Conservation (phyloP, 2,888 invertebrate genomes). For the Melanostoma mellinum region DNA sequence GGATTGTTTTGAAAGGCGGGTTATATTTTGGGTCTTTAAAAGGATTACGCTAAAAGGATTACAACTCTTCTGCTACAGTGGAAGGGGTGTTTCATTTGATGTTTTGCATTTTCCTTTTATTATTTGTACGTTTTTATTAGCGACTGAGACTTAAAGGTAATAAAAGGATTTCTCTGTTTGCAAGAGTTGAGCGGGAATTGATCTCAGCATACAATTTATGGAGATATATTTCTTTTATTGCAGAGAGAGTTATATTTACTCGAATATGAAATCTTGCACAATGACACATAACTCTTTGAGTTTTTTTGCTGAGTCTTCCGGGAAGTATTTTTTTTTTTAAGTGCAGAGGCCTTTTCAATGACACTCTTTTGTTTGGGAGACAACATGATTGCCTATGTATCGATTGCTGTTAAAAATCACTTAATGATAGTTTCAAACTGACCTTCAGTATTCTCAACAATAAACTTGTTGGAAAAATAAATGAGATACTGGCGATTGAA, state of each 20-base stretch:
- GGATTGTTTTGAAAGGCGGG: conserved; percentile 77
- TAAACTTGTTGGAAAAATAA: too few species aligned
- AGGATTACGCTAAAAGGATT: conserved; percentile 81
- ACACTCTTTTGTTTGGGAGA: too few species aligned
- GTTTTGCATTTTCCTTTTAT: conserved; percentile 33
- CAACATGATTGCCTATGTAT: too few species aligned
- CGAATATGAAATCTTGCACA: conserved; percentile 14
- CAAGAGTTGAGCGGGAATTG: background rate
- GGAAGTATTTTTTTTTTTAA: background rate
- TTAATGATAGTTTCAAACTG: too few species aligned
- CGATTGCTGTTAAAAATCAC: too few species aligned
- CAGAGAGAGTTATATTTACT: conserved; percentile 12
- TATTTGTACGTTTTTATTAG: conserved; percentile 16
- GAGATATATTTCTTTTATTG: background rate
- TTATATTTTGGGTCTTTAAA: conserved; percentile 81
- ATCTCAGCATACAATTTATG: background rate
- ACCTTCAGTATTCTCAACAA: too few species aligned
- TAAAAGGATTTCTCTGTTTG: background rate
- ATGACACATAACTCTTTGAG: conserved; percentile 13
- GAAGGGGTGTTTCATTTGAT: conserved; percentile 56
- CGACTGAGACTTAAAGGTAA: background rate
- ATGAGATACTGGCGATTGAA: too few species aligned
- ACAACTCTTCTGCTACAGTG: conserved; percentile 72
- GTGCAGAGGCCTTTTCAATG: too few species aligned
- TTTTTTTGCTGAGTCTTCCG: background rate